Percentiles rank a stretch among this genome's conserved stretches.
Evolutionary conservation across 2,888 invertebrate species (phyloP).

Genomic region (Rhamnusium bicolor): DNA sequence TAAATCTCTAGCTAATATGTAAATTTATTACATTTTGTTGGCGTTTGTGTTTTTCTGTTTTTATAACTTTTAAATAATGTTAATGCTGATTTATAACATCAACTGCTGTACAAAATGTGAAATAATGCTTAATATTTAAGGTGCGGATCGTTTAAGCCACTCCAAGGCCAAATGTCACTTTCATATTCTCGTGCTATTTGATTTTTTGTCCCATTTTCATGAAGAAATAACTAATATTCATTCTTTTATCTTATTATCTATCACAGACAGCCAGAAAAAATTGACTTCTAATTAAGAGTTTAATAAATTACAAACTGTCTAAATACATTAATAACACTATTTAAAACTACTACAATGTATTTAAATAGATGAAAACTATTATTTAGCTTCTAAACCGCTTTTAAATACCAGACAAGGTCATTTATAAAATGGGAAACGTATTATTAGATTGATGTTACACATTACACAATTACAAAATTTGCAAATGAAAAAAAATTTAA

Average conservation of each 20-base stretch:
- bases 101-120: neutral
- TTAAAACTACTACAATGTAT: neutral
- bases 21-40: neutral
- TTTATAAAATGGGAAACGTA: neutral
- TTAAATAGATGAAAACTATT: neutral
- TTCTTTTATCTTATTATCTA: neutral
- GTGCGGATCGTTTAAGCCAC: neutral
- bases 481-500: neutral
- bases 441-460: neutral
- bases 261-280: neutral
- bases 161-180: neutral
- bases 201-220: neutral
- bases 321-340: neutral
- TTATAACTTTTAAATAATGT: neutral
- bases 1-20: neutral
- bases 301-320: neutral
- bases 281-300: neutral
- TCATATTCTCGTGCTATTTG: neutral
- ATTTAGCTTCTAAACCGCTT: neutral
- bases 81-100: neutral
- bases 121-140: neutral
- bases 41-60: neutral
- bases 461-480: neutral
- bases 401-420: neutral
- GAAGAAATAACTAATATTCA: neutral